Base-by-base conservation (phyloP, 1,140 invertebrate species). In the Metopolophium dirhodum region DNA sequence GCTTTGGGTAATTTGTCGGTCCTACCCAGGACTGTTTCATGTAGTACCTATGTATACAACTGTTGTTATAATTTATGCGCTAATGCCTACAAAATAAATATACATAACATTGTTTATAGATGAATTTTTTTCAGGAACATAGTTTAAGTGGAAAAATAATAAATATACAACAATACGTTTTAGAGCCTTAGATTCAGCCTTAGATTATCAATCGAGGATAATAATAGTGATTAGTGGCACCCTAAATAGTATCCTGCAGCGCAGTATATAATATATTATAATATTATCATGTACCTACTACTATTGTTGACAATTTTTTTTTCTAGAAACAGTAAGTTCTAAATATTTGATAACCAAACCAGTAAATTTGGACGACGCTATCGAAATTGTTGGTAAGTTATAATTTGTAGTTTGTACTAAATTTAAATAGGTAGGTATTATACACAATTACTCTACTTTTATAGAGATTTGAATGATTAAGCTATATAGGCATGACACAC, bases 371-470 rank as follows among this genome's bases (percentile, higher is more conserved):
- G 91, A 93, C 4, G 20, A 35, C 8, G 91, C 91, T 14, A 93
- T 93, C 7, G 91, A 91, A 49, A 37, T 94, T n/a, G 23, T 94
- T 45, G 68, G 93, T 93, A 94, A 95, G 93, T 86, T 37, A 51
- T 51, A 35, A 23, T 89, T 88, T n/a, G 0, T 51, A 41, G 41
- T 41, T 41, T 41, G 41, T 41, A 54, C 22, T 14, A 87, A n/a
- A 30, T 87, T n/a, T 18, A 47, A 49, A 45, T 30, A 26, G 3
- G 7, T 26, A 45, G 41, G 41, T 83, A 22, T 41, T 83, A 83
- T 20, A 35, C n/a, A 18, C 6, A 41, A 41, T 41, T 37, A 6
- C 11, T 9, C 11, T 45, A 45, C 0, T 26, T 26, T 47, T 47
- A 18, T 47, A 86, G 3, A 9, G 11, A n/a, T 47, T 47, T 20